A percentile compares a stretch with the other conserved stretches of the same genome.
These are phyloP conservation scores for Malachius bipustulatus DNA, from an alignment of 2,888 invertebrate genomes.

Conservation along the genomic window DNA sequence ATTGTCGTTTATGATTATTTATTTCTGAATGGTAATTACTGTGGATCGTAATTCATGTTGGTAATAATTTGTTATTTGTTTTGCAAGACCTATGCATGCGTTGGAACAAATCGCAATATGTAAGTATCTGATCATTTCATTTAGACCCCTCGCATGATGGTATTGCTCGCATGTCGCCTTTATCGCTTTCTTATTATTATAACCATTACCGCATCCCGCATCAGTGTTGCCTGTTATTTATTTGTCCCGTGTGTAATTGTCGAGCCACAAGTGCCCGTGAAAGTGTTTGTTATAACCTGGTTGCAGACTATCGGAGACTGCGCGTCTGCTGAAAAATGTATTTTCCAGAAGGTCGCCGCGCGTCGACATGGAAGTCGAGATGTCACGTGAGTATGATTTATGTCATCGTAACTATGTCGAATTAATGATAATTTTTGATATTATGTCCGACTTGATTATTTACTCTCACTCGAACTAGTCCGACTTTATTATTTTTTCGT, in stretches of 20 bases:
- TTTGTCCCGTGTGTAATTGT: slow-evolving; percentile 6
- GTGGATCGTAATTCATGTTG: too few species aligned
- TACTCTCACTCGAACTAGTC: too few species aligned
- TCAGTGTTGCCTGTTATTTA: slow-evolving; percentile 1
- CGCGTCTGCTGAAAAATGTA: slow-evolving; percentile 87
- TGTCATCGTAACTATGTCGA: not conserved
- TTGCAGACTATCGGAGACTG: slow-evolving; percentile 93
- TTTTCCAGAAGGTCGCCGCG: slow-evolving; percentile 82
- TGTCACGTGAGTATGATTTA: slow-evolving; percentile 74
- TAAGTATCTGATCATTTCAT: slow-evolving; percentile 49
- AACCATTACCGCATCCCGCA: too few species aligned
- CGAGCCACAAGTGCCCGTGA: slow-evolving; percentile 21
- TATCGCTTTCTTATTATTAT: too few species aligned
- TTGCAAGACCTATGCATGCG: slow-evolving; percentile 73
- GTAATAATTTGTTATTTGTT: slow-evolving; percentile 34
- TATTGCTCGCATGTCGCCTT: too few species aligned
- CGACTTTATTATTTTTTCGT: too few species aligned
- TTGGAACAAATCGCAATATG: slow-evolving; percentile 80
- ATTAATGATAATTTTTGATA: too few species aligned
- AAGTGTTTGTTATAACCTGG: slow-evolving; percentile 23
- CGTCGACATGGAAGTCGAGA: slow-evolving; percentile 76
- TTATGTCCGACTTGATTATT: too few species aligned
- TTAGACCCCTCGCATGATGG: not conserved
- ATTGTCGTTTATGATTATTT: slow-evolving; percentile 9
- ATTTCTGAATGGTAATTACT: too few species aligned